These are phyloP conservation scores for Bombus confusus DNA, from an alignment of 1,140 invertebrate species.

Conservation along the genomic window DNA sequence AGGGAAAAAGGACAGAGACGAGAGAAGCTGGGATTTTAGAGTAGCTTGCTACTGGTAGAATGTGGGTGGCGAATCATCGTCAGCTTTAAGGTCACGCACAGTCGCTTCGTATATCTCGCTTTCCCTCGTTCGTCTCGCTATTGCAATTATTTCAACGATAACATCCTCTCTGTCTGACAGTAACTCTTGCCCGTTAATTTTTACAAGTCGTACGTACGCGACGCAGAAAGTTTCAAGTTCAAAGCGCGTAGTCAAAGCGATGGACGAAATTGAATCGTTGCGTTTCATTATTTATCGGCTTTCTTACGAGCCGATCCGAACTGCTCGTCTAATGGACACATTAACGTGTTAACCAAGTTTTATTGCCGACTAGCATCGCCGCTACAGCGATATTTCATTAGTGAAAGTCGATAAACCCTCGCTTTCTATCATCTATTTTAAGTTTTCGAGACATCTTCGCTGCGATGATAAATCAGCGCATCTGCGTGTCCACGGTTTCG, in stretches of 20 bases:
- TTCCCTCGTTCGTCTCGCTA: no score
- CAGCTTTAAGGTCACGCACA: neutral
- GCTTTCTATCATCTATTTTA: constrained; percentile 10
- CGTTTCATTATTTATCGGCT: neutral
- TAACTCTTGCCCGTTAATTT: no score
- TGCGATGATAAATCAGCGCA: constrained; percentile 3
- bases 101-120: neutral
- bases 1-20: constrained; percentile 32
- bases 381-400: constrained; percentile 22
- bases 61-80: constrained; percentile 52
- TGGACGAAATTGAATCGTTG: neutral
- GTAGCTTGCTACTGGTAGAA: constrained; percentile 52
- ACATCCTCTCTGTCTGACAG: no score
- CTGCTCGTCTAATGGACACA: neutral
- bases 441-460: neutral
- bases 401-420: constrained; percentile 35
- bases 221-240: neutral
- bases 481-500: neutral
- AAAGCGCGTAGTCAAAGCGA: neutral
- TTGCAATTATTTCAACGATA: no score
- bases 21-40: constrained; percentile 40
- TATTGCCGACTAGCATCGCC: constrained; percentile 7
- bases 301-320: no score
- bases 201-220: no score
- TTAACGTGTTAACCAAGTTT: constrained; percentile 14